Conservation (phyloP, 2,797 vertebrate genomes). For the Sebastes taczanowskii region DNA sequence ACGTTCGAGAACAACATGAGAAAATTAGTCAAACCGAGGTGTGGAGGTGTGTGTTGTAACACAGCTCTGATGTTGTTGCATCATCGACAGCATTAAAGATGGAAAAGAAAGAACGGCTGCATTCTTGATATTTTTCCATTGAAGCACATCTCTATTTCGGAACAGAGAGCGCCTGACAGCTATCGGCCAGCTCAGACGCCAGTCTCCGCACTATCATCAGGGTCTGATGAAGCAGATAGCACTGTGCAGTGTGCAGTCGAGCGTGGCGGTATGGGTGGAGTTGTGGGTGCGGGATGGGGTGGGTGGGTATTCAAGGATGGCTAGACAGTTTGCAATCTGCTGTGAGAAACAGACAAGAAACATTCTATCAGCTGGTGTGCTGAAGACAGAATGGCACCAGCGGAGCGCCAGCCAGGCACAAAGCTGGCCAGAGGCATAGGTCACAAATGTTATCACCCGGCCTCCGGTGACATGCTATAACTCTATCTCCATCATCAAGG, state of each 20-base stretch:
- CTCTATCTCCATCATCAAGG: slow-evolving; percentile 76
- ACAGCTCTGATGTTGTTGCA: slow-evolving; percentile 15
- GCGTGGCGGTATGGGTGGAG: slow-evolving; percentile 72
- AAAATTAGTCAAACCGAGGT: background rate
- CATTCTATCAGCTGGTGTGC: slow-evolving; percentile 68
- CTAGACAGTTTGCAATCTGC: slow-evolving; percentile 71
- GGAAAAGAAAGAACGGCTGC: slow-evolving; percentile 15
- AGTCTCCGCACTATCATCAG: slow-evolving; percentile 77
- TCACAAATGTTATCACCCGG: slow-evolving; percentile 74
- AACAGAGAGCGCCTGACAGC: slow-evolving; percentile 59
- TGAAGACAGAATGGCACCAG: slow-evolving; percentile 83
- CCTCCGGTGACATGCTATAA: slow-evolving; percentile 64
- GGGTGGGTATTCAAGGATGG: slow-evolving; percentile 56
- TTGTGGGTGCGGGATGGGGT: slow-evolving; percentile 24
- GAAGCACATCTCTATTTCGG: slow-evolving; percentile 65
- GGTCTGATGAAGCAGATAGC: slow-evolving; percentile 78
- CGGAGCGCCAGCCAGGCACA: slow-evolving; percentile 61
- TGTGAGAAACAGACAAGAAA: slow-evolving; percentile 79
- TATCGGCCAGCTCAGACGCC: slow-evolving; percentile 67
- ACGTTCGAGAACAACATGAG: background rate
- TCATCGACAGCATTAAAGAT: slow-evolving; percentile 23
- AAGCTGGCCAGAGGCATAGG: slow-evolving; percentile 71
- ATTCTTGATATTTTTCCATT: slow-evolving; percentile 57
- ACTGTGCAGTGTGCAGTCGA: slow-evolving; percentile 65
- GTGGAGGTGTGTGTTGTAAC: background rate